Percentiles rank a stretch among this genome's conserved stretches.
These are phyloP conservation scores for Heliothis subflexa DNA, from an alignment of 1,140 invertebrate genomes.

Conservation along the genomic window DNA sequence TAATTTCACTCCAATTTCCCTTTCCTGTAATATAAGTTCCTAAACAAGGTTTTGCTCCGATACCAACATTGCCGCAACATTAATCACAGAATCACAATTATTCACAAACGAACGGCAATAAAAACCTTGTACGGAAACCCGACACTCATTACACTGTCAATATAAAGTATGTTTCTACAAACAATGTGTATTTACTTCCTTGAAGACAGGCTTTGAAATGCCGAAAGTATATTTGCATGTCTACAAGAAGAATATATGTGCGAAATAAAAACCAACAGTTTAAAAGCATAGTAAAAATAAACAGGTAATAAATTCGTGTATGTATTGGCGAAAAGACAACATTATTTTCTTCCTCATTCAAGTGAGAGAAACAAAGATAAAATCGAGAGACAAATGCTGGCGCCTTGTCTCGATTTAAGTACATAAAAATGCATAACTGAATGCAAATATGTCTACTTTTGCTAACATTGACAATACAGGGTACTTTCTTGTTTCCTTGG, in stretches of 20 bases:
- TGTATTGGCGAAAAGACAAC: background rate
- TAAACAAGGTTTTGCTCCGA: background rate
- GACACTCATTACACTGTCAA: conserved; percentile 40
- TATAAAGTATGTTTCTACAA: conserved; percentile 11
- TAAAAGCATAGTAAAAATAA: background rate
- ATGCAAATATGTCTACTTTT: conserved; percentile 19
- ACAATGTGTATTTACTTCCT: conserved; percentile 37
- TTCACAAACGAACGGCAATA: background rate
- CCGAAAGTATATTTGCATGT: conserved; percentile 28
- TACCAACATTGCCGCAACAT: conserved; percentile 13
- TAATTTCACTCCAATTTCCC: too few relatives aligned
- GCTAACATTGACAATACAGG: conserved; percentile 8
- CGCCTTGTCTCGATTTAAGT: background rate
- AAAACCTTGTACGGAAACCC: conserved; percentile 36
- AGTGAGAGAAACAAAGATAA: conserved; percentile 3
- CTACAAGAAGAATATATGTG: background rate
- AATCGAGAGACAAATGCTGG: background rate
- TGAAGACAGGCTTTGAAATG: conserved; percentile 10
- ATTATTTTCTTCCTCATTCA: conserved; percentile 10
- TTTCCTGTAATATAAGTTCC: background rate
- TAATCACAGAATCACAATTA: background rate
- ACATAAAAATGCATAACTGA: background rate
- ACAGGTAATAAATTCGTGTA: background rate
- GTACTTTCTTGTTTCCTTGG: conserved; percentile 43
- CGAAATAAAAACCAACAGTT: background rate